These are phyloP conservation scores for Himantopus leucocephalus DNA, from an alignment of 2,113 vertebrate species.

Conservation along the genomic window DNA sequence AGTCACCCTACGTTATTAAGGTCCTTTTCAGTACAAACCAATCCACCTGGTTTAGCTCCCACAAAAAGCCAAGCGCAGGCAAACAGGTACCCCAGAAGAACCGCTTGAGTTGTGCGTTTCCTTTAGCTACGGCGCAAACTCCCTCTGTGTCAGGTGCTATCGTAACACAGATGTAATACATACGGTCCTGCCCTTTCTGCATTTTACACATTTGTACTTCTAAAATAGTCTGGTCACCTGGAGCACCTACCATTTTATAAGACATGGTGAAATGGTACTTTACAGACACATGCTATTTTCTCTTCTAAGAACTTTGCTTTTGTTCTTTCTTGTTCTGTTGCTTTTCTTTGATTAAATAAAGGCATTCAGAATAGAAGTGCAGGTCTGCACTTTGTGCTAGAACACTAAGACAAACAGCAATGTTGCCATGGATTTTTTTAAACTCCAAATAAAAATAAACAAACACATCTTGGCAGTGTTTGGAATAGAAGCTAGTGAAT, in stretches of 20 bases:
- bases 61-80: neutral
- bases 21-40: neutral
- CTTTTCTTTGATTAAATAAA: conserved; percentile 44
- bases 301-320: conserved; percentile 28
- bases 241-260: neutral
- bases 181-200: neutral
- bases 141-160: neutral
- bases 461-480: conserved; percentile 68
- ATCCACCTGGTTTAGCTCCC: neutral
- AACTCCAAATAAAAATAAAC: conserved; percentile 70
- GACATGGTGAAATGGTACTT: neutral
- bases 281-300: neutral
- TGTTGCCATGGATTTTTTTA: conserved; percentile 56
- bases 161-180: neutral
- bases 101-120: neutral
- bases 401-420: conserved; percentile 56
- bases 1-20: neutral
- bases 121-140: neutral
- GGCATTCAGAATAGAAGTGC: conserved; percentile 16
- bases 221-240: neutral
- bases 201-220: neutral
- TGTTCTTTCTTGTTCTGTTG: neutral
- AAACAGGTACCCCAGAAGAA: neutral
- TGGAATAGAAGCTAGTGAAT: conserved; percentile 67
- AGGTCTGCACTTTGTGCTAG: conserved; percentile 41